Conservation (phyloP, 2,113 vertebrate genomes). For the Centrocercus urophasianus region DNA sequence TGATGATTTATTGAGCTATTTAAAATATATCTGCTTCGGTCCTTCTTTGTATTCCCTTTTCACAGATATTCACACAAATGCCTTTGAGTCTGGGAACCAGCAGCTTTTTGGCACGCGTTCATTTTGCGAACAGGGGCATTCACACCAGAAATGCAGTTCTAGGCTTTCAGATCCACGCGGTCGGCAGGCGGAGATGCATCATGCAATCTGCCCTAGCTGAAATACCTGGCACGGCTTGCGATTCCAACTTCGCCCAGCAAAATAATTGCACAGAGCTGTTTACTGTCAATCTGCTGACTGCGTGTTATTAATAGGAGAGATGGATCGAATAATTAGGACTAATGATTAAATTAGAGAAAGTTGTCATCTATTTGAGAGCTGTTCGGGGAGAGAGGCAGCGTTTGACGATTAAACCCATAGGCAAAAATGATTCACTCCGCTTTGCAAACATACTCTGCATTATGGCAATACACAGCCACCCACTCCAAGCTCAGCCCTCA, state of each 20-base stretch:
- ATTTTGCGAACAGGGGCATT: constrained; percentile 32
- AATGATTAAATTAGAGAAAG: constrained; percentile 56
- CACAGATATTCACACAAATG: constrained; percentile 48
- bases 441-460: neutral
- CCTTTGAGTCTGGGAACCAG: constrained; percentile 57
- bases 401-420: constrained; percentile 25
- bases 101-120: constrained; percentile 36
- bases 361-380: constrained; percentile 43
- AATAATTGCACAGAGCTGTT: constrained; percentile 52
- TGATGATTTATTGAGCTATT: constrained; percentile 1
- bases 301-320: constrained; percentile 57
- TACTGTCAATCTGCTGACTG: constrained; percentile 37
- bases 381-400: neutral
- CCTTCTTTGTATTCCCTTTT: constrained; percentile 38
- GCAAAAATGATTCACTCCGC: constrained; percentile 3
- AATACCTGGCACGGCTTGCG: constrained; percentile 33
- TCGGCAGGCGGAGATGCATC: neutral
- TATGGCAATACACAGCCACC: neutral
- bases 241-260: constrained; percentile 21
- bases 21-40: constrained; percentile 17
- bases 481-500: neutral
- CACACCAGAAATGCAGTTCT: neutral
- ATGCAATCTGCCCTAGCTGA: constrained; percentile 19
- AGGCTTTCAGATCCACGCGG: neutral
- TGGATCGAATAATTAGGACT: constrained; percentile 59